Base-by-base conservation (phyloP, 1,140 invertebrate genomes). In the Melitaea cinxia region DNA sequence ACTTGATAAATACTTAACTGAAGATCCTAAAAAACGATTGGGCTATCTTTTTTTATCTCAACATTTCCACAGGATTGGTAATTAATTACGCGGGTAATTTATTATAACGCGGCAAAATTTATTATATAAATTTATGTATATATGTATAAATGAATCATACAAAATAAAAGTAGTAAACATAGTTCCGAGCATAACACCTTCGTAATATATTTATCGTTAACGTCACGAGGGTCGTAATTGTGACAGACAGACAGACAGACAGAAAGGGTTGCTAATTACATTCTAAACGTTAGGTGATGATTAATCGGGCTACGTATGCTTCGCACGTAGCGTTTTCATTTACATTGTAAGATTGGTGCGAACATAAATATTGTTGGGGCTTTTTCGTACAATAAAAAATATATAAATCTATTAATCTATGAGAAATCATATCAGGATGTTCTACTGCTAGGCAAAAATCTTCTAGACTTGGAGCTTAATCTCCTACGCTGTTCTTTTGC, bases 261-360 rank as follows among this genome's bases (percentile, higher is more conserved):
- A 37, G 70, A 78, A 82, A 82, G 80, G 80, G 80, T 82, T 79
- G 59, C 68, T 75, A 80, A 82, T 82, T 68, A 77, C 68, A 66
- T 78, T 77, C 68, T 75, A 75, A 76, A 75, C 72, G 76, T 82
- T 72, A 75, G 55, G 30, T 15, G 7, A 15, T 65, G 73, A 72
- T 76, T 75, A 65, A 72, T 65, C 14, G 56, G 42, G 50, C 54
- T 56, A 59, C 55, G 52, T 45, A 58, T 68, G 60, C 33, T 24
- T 7, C 15, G 17, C 35, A 37, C 54, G 35, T 56, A 56, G 6
- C 35, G 19, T 37, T 15, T 56, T 56, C 21, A 47, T 47, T 23
- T 47, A 19, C 17, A 47, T 47, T 47, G 17, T 6, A 42, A 14
- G 42, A 47, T 12, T 47, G 19, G 1, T 47, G 12, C 0, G 37